These are phyloP conservation scores for Dasysyrphus albostriatus DNA, from an alignment of 2,888 invertebrate genomes.

Conservation along the genomic window DNA sequence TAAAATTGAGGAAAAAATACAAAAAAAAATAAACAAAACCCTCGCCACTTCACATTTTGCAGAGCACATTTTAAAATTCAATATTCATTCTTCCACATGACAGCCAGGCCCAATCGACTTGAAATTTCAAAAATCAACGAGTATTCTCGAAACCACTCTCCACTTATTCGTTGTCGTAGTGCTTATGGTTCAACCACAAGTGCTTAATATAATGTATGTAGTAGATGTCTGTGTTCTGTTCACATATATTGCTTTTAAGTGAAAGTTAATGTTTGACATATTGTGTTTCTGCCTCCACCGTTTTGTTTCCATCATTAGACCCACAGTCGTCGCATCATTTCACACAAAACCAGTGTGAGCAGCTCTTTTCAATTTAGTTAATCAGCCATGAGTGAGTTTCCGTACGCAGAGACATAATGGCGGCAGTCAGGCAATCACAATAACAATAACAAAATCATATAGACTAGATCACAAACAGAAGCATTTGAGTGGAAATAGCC, in stretches of 20 bases:
- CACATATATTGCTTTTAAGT: constrained; percentile 22
- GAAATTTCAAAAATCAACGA: constrained; percentile 64
- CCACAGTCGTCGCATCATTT: constrained; percentile 33
- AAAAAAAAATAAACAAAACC: neutral
- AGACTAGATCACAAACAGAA: constrained; percentile 15
- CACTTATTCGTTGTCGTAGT: constrained; percentile 2
- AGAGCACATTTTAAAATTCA: constrained; percentile 50
- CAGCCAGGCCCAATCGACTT: constrained; percentile 62
- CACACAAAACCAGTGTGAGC: constrained; percentile 53
- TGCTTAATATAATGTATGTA: constrained; percentile 28
- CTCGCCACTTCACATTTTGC: constrained; percentile 39
- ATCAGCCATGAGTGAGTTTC: constrained; percentile 66
- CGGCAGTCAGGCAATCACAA: constrained; percentile 10
- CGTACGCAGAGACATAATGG: constrained; percentile 43
- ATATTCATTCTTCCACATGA: constrained; percentile 56
- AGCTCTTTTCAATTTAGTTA: constrained; percentile 73
- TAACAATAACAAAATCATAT: neutral
- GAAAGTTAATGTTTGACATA: constrained; percentile 49
- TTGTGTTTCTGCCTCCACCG: neutral
- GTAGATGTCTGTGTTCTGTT: constrained; percentile 6
- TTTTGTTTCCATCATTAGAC: constrained; percentile 26
- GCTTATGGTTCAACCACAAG: constrained; percentile 55
- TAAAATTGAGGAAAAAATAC: constrained; percentile 19
- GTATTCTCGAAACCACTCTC: constrained; percentile 38
- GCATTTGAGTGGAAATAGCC: neutral